phyloP scores from a whole-genome alignment of 2,888 invertebrate species.

The Patella caerulea region DNA sequence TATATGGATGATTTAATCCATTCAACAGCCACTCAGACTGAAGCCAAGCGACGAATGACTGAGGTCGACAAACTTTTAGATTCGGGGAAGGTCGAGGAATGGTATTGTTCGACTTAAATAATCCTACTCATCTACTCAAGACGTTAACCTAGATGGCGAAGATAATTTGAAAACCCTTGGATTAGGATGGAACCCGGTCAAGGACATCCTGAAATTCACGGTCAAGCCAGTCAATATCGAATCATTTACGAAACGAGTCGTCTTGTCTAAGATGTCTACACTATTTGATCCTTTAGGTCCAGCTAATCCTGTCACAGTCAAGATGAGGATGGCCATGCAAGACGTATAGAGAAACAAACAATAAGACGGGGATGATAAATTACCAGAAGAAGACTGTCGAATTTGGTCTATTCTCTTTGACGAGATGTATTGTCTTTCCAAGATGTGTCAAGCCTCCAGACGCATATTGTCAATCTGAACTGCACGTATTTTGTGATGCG shows the following conservation, averaged over 20 bases:
- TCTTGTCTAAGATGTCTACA: slow-evolving; percentile 9
- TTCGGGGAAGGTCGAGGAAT: slow-evolving; percentile 21
- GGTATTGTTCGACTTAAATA: slow-evolving; percentile 15
- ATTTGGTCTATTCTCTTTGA: slow-evolving; percentile 12
- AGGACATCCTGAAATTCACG: neutral
- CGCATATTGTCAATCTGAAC: slow-evolving; percentile 5
- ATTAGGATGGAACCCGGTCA: slow-evolving; percentile 1
- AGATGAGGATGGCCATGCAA: slow-evolving; percentile 20
- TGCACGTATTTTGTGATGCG: slow-evolving; percentile 15
- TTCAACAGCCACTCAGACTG: slow-evolving; percentile 7
- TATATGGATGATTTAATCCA: slow-evolving; percentile 28
- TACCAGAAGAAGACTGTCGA: slow-evolving; percentile 7
- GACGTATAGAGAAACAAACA: slow-evolving; percentile 12
- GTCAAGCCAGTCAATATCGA: neutral
- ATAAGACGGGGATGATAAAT: slow-evolving; percentile 14
- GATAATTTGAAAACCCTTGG: slow-evolving; percentile 16
- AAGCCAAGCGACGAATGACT: slow-evolving; percentile 9
- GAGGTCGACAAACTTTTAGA: slow-evolving; percentile 16
- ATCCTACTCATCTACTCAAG: neutral
- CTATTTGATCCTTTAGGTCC: slow-evolving; percentile 16
- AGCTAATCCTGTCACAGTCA: slow-evolving; percentile 9
- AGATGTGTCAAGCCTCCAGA: slow-evolving; percentile 15
- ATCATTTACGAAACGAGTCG: neutral
- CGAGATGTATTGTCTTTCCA: neutral
- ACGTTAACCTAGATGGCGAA: neutral